These are phyloP conservation scores for Sebastes schlegelii DNA, from an alignment of 2,113 vertebrate genomes.

Conservation along the genomic window DNA sequence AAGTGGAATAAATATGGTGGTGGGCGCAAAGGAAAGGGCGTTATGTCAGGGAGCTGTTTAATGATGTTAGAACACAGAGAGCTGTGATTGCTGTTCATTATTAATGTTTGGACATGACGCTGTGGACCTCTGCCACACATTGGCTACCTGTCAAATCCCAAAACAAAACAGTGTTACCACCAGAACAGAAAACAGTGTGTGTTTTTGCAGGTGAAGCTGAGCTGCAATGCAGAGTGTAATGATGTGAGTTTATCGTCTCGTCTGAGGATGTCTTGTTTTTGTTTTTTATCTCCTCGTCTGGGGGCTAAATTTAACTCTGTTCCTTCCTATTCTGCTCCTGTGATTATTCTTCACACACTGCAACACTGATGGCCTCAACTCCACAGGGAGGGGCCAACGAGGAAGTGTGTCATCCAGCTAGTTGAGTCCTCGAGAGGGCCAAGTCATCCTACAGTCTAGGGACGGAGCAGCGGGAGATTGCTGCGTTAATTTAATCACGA, in stretches of 20 bases:
- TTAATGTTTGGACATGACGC: conserved; percentile 46
- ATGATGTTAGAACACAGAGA: conserved; percentile 51
- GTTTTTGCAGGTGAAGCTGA: conserved; percentile 21
- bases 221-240: conserved; percentile 62
- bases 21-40: conserved; percentile 52
- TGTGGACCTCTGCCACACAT: conserved; percentile 23
- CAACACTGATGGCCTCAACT: conserved; percentile 65
- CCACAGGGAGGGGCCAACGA: conserved; percentile 50
- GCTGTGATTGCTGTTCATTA: conserved; percentile 27
- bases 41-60: conserved; percentile 58
- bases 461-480: conserved; percentile 33
- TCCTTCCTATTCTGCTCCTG: conserved; percentile 64
- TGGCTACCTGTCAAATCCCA: conserved; percentile 29
- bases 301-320: conserved; percentile 70
- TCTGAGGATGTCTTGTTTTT: conserved; percentile 38
- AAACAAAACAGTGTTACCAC: neutral
- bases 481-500: conserved; percentile 22
- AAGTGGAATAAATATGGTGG: conserved; percentile 62
- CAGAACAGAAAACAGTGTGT: neutral
- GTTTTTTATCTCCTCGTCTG: conserved; percentile 48
- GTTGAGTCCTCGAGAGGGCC: conserved; percentile 40
- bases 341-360: conserved; percentile 73
- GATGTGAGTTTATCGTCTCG: conserved; percentile 31
- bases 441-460: conserved; percentile 40
- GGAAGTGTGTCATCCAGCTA: conserved; percentile 66